Evolutionary conservation across 2,888 invertebrate species (phyloP).

Genomic region (Bibio marci): DNA sequence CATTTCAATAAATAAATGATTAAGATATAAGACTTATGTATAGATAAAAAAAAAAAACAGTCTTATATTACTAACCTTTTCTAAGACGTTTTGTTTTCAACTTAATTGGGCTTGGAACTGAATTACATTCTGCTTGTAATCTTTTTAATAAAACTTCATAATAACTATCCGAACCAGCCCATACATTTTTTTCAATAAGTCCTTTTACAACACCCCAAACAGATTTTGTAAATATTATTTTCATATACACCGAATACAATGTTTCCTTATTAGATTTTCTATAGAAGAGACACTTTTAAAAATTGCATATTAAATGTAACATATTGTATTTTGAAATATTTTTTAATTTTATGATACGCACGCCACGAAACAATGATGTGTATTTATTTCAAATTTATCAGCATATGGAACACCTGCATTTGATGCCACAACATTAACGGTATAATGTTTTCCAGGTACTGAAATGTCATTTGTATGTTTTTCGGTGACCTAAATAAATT

Average conservation of each 20-base stretch:
- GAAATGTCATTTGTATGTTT: slow-evolving; percentile 58
- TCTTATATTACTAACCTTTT: slow-evolving; percentile 22
- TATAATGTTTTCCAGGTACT: slow-evolving; percentile 73
- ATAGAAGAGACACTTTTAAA: no score
- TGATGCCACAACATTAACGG: slow-evolving; percentile 69
- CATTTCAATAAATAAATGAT: no score
- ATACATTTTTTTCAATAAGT: slow-evolving; percentile 81
- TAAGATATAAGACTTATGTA: no score
- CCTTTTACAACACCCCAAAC: slow-evolving; percentile 84
- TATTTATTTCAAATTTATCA: slow-evolving; percentile 75
- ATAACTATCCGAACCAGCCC: slow-evolving; percentile 73
- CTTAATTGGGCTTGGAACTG: slow-evolving; percentile 28
- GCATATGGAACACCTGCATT: slow-evolving; percentile 93
- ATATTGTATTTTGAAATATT: background rate
- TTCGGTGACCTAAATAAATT: slow-evolving; percentile 23
- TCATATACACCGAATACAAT: slow-evolving; percentile 31
- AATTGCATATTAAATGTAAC: background rate
- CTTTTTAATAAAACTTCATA: slow-evolving; percentile 48
- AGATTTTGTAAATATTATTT: slow-evolving; percentile 77
- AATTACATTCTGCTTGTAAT: slow-evolving; percentile 40
- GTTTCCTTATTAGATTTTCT: slow-evolving; percentile 22
- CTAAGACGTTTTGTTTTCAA: slow-evolving; percentile 43
- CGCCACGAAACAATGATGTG: slow-evolving; percentile 75
- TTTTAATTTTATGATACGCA: slow-evolving; percentile 18
- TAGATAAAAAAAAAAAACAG: no score